Evolutionary conservation across 2,113 vertebrate genomes (phyloP).

Genomic region (Microtus pennsylvanicus): DNA sequence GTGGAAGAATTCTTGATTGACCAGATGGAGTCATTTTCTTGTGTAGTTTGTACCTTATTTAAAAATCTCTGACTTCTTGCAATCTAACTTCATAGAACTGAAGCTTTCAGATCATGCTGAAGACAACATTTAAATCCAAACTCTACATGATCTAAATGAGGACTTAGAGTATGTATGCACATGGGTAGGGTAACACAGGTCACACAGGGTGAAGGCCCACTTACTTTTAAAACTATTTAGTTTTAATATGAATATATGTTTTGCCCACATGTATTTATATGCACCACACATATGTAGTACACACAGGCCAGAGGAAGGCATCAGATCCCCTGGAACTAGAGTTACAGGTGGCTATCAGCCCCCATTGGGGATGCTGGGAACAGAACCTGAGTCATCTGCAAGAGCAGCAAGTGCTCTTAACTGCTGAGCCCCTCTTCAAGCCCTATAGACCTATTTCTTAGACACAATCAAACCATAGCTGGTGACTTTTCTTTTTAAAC

Average conservation of each 20-base stretch:
- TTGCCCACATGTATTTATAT: not conserved
- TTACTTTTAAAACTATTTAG: not conserved
- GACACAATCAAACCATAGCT: not conserved
- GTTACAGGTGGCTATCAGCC: not conserved
- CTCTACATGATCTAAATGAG: not conserved
- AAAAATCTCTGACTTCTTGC: not conserved
- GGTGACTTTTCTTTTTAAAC: not conserved
- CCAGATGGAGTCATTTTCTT: not conserved
- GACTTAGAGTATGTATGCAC: not conserved
- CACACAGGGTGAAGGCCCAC: not conserved
- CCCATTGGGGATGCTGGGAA: not conserved
- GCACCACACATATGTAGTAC: not conserved
- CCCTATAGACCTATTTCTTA: not conserved
- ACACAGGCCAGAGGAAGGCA: not conserved
- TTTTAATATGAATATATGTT: not conserved
- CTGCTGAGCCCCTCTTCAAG: not conserved
- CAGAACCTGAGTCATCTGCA: not conserved
- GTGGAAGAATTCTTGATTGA: not conserved
- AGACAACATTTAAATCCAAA: not conserved
- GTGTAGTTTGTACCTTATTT: not conserved
- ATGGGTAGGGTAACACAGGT: not conserved
- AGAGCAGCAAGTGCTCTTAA: not conserved
- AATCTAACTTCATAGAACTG: not conserved
- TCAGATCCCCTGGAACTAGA: not conserved
- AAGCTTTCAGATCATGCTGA: not conserved